These are phyloP conservation scores for Hepsetus odoe DNA, from an alignment of 2,113 vertebrate species.

Conservation along the genomic window DNA sequence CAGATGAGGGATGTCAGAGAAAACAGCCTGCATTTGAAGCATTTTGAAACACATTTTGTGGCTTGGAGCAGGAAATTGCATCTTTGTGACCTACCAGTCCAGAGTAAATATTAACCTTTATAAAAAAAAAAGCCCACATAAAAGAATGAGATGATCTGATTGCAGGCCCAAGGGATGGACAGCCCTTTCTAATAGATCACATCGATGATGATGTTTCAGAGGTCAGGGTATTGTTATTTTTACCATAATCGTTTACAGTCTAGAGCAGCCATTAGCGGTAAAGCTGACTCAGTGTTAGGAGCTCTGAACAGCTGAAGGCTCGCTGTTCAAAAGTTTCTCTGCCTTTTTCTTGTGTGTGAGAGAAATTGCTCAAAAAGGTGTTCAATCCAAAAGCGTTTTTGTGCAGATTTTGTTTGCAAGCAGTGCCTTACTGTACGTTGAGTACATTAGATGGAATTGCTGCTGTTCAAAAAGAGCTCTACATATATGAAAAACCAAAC, in stretches of 20 bases:
- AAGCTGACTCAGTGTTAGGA: neutral
- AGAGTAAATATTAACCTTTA: constrained; percentile 49
- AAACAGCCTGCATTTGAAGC: neutral
- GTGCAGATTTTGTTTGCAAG: no score
- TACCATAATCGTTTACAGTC: constrained; percentile 58
- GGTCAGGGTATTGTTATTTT: constrained; percentile 59
- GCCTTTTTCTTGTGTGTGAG: neutral
- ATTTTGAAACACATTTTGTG: constrained; percentile 27
- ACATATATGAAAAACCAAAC: no score
- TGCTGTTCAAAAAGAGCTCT: no score
- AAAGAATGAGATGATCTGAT: constrained; percentile 51
- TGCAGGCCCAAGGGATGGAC: constrained; percentile 33
- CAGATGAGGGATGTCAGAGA: neutral
- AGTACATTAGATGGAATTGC: no score
- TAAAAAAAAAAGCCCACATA: constrained; percentile 45
- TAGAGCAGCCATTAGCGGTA: constrained; percentile 48
- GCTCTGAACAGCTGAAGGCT: neutral
- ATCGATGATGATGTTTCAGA: constrained; percentile 49
- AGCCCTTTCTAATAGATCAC: constrained; percentile 23
- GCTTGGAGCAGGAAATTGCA: constrained; percentile 20
- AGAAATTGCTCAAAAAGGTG: no score
- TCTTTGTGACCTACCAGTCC: constrained; percentile 6
- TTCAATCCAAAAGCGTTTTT: no score
- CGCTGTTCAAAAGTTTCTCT: constrained; percentile 14
- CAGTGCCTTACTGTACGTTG: no score